Evolutionary conservation across 1,140 invertebrate genomes (phyloP).

Genomic region (Chironomus tepperi): DNA sequence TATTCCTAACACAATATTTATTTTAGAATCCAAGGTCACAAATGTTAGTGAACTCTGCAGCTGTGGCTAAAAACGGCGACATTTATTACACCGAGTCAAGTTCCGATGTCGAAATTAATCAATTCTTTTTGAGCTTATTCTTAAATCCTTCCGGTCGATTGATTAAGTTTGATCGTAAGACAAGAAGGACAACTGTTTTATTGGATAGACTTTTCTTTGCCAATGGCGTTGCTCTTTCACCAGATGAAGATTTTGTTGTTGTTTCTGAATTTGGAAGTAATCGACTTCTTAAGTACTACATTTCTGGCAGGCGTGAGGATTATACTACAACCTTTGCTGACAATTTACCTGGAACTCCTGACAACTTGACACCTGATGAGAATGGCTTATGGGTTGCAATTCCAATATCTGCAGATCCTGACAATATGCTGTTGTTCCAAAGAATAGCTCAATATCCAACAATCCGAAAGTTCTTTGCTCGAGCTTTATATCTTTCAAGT

Average conservation of each 20-base stretch:
- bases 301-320: constrained; percentile 65
- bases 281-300: constrained; percentile 56
- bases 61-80: constrained; percentile 60
- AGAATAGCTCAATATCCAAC: constrained; percentile 47
- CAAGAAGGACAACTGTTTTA: constrained; percentile 45
- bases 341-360: constrained; percentile 69
- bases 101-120: constrained; percentile 51
- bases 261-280: constrained; percentile 53
- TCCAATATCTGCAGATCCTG: constrained; percentile 42
- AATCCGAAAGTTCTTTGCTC: constrained; percentile 50
- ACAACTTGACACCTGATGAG: constrained; percentile 59
- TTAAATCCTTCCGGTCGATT: constrained; percentile 53
- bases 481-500: constrained; percentile 45
- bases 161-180: background rate
- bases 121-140: constrained; percentile 50
- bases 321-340: constrained; percentile 61
- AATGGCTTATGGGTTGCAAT: constrained; percentile 60
- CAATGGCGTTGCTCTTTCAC: constrained; percentile 69
- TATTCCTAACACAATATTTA: background rate
- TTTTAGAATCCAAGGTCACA: constrained; percentile 32
- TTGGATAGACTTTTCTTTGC: constrained; percentile 63
- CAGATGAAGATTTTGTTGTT: constrained; percentile 64
- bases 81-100: constrained; percentile 71
- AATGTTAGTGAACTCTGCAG: constrained; percentile 53
- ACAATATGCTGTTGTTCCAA: constrained; percentile 42